These are phyloP conservation scores for Pteronotus mesoamericanus DNA, from an alignment of 2,797 vertebrate species.

Conservation along the genomic window DNA sequence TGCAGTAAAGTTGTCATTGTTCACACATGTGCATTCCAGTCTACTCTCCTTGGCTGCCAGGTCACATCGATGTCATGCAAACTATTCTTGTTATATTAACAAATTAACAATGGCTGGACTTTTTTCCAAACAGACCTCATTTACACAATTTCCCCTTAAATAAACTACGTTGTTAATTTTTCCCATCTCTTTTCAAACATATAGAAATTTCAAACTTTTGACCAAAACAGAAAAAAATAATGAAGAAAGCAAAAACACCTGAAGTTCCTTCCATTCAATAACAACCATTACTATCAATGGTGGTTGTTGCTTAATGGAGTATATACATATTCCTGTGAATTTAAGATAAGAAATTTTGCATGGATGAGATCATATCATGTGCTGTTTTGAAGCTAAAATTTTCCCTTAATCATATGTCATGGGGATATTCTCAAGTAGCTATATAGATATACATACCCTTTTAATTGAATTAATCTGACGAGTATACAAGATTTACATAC, in stretches of 20 bases:
- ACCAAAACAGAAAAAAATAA: neutral
- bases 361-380: neutral
- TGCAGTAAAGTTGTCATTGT: neutral
- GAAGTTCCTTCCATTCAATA: neutral
- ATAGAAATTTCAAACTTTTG: neutral
- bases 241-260: neutral
- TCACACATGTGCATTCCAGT: no score
- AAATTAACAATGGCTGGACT: neutral
- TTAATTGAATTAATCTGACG: neutral
- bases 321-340: neutral
- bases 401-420: neutral
- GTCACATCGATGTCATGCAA: no score
- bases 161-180: conserved; percentile 15
- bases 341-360: neutral
- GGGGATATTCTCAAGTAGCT: neutral
- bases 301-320: neutral
- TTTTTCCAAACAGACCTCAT: neutral
- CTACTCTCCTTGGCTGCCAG: no score
- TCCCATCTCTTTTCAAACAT: neutral
- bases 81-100: no score
- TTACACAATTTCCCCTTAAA: neutral
- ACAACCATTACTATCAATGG: neutral
- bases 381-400: neutral
- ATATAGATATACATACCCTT: neutral
- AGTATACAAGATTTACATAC: neutral